Conservation (phyloP, 2,888 invertebrate species). For the Hartigia nigra region DNA sequence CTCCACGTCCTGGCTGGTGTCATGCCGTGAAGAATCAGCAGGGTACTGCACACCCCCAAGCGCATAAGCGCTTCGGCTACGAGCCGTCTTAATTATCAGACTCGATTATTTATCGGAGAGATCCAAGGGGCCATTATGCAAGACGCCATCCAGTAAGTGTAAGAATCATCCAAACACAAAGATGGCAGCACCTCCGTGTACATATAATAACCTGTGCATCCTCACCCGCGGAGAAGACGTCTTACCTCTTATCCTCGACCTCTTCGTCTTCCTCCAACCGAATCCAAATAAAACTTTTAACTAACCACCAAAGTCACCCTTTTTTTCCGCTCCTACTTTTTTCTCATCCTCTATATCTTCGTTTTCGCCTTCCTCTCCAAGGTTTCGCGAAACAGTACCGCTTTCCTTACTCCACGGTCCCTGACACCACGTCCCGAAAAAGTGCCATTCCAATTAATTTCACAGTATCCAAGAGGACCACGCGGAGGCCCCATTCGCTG, state of each 20-base stretch:
- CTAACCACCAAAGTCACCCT: background rate
- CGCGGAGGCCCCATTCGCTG: slow-evolving; percentile 16
- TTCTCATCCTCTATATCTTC: background rate
- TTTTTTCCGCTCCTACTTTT: background rate
- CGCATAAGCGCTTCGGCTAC: slow-evolving; percentile 38
- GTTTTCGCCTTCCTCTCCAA: background rate
- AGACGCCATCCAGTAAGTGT: background rate
- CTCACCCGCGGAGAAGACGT: background rate
- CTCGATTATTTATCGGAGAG: slow-evolving; percentile 46
- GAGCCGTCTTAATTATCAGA: slow-evolving; percentile 54
- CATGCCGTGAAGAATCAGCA: slow-evolving; percentile 55
- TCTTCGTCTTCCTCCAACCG: background rate
- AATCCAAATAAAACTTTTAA: background rate
- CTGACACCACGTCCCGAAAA: background rate
- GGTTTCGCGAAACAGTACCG: background rate
- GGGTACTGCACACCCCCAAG: slow-evolving; percentile 47
- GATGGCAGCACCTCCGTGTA: background rate
- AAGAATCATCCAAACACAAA: background rate
- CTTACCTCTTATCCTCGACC: background rate
- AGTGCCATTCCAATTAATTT: background rate
- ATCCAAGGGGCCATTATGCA: slow-evolving; percentile 5
- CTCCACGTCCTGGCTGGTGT: slow-evolving; percentile 40
- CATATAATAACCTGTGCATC: background rate
- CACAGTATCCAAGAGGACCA: background rate
- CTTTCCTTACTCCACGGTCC: background rate